Evolutionary conservation across 2,797 vertebrate species (phyloP).

Genomic region (Neomorphus geoffroyi): DNA sequence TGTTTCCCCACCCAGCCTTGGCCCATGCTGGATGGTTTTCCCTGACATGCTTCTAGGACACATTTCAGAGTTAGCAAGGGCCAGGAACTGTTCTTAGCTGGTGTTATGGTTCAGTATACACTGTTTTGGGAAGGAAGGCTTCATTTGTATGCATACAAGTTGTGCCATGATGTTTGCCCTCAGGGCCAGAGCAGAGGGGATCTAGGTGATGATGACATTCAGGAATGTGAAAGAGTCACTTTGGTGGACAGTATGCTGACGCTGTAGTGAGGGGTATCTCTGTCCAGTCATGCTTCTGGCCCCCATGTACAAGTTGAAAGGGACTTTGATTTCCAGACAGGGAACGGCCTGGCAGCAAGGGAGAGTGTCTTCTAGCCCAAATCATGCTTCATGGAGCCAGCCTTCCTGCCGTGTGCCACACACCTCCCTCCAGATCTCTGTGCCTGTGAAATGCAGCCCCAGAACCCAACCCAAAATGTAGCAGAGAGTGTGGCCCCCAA

Average conservation of each 20-base stretch:
- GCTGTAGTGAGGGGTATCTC: not conserved
- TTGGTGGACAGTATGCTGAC: not conserved
- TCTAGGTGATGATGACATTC: not conserved
- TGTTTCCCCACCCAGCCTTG: not conserved
- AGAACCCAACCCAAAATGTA: not conserved
- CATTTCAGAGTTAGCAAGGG: not conserved
- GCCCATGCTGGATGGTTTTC: not conserved
- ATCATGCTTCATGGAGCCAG: not conserved
- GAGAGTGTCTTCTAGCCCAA: not conserved
- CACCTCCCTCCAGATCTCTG: not conserved
- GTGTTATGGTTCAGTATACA: not conserved
- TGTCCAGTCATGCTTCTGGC: not conserved
- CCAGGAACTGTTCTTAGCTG: not conserved
- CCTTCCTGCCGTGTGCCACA: not conserved
- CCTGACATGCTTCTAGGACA: not conserved
- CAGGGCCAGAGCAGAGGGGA: not conserved
- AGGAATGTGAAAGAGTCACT: not conserved
- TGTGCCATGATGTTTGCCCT: not conserved
- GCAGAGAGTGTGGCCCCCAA: rapidly evolving
- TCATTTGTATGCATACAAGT: not conserved
- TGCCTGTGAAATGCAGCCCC: not conserved
- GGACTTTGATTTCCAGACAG: not conserved
- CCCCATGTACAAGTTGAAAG: not conserved
- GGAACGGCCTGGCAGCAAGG: not conserved
- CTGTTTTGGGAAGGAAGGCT: not conserved